phyloP scores from a whole-genome alignment of 2,113 vertebrate genomes.

The Diphyllodes magnificus region DNA sequence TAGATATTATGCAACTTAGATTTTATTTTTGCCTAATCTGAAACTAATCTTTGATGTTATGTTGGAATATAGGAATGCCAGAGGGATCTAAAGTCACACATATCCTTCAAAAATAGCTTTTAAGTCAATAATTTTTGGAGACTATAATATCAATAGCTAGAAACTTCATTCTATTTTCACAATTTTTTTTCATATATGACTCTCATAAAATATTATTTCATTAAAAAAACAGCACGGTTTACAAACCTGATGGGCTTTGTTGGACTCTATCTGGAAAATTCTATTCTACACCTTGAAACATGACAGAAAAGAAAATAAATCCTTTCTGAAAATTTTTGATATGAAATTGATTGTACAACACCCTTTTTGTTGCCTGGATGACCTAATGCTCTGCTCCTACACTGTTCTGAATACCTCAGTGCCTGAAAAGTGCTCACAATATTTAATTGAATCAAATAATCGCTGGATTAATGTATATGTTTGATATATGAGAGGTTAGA shows the following conservation, averaged over 20 bases:
- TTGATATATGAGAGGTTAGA: background rate
- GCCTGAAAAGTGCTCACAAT: background rate
- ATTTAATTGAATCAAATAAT: background rate
- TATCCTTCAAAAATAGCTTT: background rate
- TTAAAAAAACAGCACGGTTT: background rate
- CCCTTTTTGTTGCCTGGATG: background rate
- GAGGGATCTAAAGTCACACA: background rate
- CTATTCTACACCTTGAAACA: background rate
- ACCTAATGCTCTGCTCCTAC: background rate
- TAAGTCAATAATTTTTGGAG: background rate
- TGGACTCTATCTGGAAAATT: background rate
- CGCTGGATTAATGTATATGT: background rate
- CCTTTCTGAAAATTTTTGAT: background rate
- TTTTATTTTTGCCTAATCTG: background rate
- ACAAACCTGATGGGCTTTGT: fast-evolving
- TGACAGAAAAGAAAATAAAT: background rate
- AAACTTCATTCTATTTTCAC: background rate
- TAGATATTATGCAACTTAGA: background rate
- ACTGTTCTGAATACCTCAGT: background rate
- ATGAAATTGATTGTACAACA: background rate
- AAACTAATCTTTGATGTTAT: background rate
- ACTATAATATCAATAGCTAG: background rate
- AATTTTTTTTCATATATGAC: background rate
- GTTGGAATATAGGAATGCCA: background rate
- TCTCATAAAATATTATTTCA: background rate